Evolutionary conservation across 2,113 vertebrate species (phyloP).

Genomic region (Elephantulus edwardii): DNA sequence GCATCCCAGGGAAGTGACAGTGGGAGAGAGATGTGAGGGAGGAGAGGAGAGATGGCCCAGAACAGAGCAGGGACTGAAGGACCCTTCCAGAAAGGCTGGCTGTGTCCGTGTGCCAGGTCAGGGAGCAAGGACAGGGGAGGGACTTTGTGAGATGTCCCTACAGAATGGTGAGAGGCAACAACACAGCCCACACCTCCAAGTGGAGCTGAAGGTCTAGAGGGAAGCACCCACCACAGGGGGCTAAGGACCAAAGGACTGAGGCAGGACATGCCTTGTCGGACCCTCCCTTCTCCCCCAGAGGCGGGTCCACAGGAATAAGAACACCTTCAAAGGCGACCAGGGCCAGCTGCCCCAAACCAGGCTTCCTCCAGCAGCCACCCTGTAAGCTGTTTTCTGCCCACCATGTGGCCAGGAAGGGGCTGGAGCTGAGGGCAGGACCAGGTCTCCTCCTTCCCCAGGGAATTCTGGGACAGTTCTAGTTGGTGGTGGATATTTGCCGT

Average conservation of each 20-base stretch:
- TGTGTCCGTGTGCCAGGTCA: neutral
- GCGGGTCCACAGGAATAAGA: neutral
- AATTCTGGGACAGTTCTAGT: neutral
- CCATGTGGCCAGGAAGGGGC: neutral
- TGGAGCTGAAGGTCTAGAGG: neutral
- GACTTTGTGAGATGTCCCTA: neutral
- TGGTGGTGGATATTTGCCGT: too few relatives aligned
- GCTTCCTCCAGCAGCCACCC: too few relatives aligned
- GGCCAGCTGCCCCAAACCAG: neutral
- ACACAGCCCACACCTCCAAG: neutral
- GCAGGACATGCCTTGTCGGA: neutral
- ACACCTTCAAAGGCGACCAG: neutral
- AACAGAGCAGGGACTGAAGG: fast-evolving
- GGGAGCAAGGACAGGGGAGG: neutral
- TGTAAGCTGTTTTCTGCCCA: neutral
- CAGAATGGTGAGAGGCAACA: fast-evolving
- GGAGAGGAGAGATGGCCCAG: neutral
- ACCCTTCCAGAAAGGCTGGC: fast-evolving
- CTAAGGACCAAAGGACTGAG: fast-evolving
- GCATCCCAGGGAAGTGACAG: too few relatives aligned
- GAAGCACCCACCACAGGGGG: fast-evolving
- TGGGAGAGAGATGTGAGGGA: fast-evolving
- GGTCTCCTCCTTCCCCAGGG: neutral
- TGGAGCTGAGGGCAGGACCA: fast-evolving
- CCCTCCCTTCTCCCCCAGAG: neutral